phyloP scores from a whole-genome alignment of 2,888 invertebrate genomes.

The Reticulitermes lucifugus region DNA sequence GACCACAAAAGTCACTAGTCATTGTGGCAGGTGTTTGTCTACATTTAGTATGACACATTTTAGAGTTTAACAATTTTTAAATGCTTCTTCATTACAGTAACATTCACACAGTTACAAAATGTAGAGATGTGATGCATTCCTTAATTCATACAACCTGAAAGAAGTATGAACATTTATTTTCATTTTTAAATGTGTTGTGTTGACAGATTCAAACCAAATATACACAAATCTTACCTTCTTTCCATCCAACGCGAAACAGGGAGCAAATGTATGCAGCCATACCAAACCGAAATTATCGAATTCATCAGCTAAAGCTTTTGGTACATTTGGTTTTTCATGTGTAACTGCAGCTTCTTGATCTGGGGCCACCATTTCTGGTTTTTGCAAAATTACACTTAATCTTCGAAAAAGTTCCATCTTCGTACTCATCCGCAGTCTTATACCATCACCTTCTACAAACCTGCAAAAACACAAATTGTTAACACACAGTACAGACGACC shows the following conservation, averaged over 20 bases:
- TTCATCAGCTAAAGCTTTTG: neutral
- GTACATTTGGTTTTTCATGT: neutral
- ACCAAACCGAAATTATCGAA: neutral
- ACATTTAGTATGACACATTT: too few species aligned
- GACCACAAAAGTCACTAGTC: too few species aligned
- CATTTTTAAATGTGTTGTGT: too few species aligned
- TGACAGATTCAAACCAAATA: neutral
- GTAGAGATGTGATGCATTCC: too few species aligned
- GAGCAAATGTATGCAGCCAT: slow-evolving; percentile 5
- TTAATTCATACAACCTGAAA: too few species aligned
- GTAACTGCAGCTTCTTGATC: neutral
- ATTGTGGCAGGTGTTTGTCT: too few species aligned
- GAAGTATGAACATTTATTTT: too few species aligned
- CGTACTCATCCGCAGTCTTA: neutral
- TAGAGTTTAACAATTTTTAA: too few species aligned
- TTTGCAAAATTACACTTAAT: slow-evolving; percentile 10
- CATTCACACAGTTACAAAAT: too few species aligned
- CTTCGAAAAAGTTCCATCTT: slow-evolving; percentile 8
- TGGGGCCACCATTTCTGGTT: neutral
- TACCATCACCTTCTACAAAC: neutral
- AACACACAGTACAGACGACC: too few species aligned
- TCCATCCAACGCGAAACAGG: slow-evolving; percentile 15
- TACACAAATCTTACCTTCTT: slow-evolving; percentile 25
- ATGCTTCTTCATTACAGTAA: too few species aligned
- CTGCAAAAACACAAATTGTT: neutral